Conservation (phyloP, 2,797 vertebrate species). For the Scleropages formosus region DNA sequence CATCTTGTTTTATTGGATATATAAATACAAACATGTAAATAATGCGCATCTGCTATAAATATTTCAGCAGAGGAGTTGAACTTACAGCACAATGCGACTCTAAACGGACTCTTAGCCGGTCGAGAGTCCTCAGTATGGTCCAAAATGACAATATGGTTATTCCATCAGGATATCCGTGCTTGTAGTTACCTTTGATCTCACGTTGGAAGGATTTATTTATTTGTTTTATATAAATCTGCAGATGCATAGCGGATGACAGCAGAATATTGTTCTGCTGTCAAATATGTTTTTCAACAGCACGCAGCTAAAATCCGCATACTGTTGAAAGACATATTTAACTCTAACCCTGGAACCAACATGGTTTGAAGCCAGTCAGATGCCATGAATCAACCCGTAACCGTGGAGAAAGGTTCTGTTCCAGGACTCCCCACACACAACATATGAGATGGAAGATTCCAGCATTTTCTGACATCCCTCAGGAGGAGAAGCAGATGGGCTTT, state of each 20-base stretch:
- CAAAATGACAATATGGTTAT: background rate
- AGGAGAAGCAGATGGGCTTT: constrained; percentile 21
- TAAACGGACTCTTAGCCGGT: background rate
- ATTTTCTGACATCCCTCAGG: constrained; percentile 11
- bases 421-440: background rate
- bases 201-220: background rate
- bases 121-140: background rate
- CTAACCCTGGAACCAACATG: background rate
- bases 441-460: constrained; percentile 8
- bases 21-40: background rate
- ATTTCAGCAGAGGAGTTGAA: background rate
- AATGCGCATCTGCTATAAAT: background rate
- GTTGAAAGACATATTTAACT: background rate
- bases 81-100: background rate
- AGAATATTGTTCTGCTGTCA: too few relatives aligned
- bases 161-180: background rate
- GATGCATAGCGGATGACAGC: background rate
- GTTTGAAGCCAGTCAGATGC: background rate
- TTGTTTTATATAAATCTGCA: background rate
- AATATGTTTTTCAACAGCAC: too few relatives aligned
- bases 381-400: background rate
- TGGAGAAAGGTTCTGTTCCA: background rate
- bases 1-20: background rate
- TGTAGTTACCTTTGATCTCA: background rate
- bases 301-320: background rate